Evolutionary conservation across 2,797 vertebrate genomes (phyloP).

Genomic region (Brotula barbata): DNA sequence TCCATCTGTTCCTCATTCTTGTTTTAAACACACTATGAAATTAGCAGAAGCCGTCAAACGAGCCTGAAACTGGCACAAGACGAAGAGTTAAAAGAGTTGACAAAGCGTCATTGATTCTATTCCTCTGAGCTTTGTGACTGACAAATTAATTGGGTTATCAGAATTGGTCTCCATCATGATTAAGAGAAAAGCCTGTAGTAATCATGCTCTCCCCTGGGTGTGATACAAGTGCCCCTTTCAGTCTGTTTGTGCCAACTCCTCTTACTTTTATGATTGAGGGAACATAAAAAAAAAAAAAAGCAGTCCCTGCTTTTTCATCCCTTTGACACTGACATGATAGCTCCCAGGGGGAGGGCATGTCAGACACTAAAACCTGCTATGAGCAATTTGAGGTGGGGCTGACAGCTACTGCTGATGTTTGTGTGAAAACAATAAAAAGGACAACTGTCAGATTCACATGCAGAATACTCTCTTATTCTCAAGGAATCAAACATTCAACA

Average conservation of each 20-base stretch:
- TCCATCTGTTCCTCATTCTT: slow-evolving; percentile 27
- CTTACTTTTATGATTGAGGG: slow-evolving; percentile 10
- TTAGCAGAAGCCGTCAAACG: slow-evolving; percentile 16
- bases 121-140: not conserved
- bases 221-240: slow-evolving; percentile 6
- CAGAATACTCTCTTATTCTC: not conserved
- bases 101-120: not conserved
- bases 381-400: slow-evolving; percentile 27
- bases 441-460: not conserved
- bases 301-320: slow-evolving; percentile 17
- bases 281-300: not conserved
- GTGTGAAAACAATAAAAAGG: slow-evolving; percentile 6
- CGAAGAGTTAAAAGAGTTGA: not conserved
- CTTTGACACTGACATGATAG: slow-evolving; percentile 25
- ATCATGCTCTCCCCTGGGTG: not conserved
- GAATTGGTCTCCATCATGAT: not conserved
- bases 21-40: slow-evolving; percentile 29
- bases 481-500: not conserved
- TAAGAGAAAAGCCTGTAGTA: not conserved
- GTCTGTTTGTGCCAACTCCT: slow-evolving; percentile 7
- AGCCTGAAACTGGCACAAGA: slow-evolving; percentile 9
- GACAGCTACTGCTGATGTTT: slow-evolving; percentile 37
- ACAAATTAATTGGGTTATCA: not conserved
- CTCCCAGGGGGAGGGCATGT: slow-evolving; percentile 39
- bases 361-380: slow-evolving; percentile 34